These are phyloP conservation scores for Lampris incognitus DNA, from an alignment of 2,113 vertebrate genomes.

Conservation along the genomic window DNA sequence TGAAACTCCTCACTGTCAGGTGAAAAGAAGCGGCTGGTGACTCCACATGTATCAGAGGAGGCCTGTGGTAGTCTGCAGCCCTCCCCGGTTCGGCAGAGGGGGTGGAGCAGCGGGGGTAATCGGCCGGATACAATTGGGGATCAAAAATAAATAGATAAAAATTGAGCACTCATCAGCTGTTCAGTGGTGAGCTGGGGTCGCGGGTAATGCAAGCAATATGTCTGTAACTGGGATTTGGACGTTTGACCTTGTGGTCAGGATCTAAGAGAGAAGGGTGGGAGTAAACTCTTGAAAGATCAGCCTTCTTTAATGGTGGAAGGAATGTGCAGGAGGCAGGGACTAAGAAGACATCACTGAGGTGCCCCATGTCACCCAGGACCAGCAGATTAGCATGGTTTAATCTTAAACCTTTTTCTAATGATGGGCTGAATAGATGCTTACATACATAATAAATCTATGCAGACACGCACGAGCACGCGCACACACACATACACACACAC, in stretches of 20 bases:
- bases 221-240: slow-evolving; percentile 5
- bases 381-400: not conserved
- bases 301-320: slow-evolving; percentile 4
- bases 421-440: not conserved
- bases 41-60: too few relatives aligned
- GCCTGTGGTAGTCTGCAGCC: too few relatives aligned
- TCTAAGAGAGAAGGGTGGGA: not conserved
- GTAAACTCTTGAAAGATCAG: not conserved
- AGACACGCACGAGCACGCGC: not conserved
- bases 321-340: not conserved
- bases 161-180: not conserved
- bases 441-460: not conserved
- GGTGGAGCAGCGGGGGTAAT: too few relatives aligned
- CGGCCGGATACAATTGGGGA: too few relatives aligned
- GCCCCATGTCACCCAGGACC: slow-evolving; percentile 2
- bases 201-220: not conserved
- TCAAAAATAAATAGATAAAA: too few relatives aligned
- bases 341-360: not conserved
- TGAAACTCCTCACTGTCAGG: too few relatives aligned
- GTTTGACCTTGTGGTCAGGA: not conserved
- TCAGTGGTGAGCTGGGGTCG: not conserved
- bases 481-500: not conserved
- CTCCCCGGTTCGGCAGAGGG: too few relatives aligned
- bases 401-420: too few relatives aligned
- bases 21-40: too few relatives aligned